phyloP scores from a whole-genome alignment of 2,113 vertebrate genomes.

The mouse (Mus musculus) region GRCm39 chr12:12560501-12561000 shows the following conservation, averaged over 20 bases:
- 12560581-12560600: neutral
- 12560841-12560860: neutral
- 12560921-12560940: neutral
- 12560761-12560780: neutral
- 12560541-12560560: neutral
- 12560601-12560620: neutral
- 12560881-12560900: neutral
- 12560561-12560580: neutral
- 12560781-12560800: neutral
- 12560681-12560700: neutral
- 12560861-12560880: neutral
- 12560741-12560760: neutral
- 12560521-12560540: too few species aligned
- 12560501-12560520: neutral
- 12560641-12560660: neutral
- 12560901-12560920: neutral
- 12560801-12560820: neutral
- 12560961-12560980: neutral
- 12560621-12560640: neutral
- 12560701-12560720: neutral
- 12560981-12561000: neutral
- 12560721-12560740: neutral
- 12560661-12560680: neutral
- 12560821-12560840: neutral
- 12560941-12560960: neutral